phyloP scores from a whole-genome alignment of 2,113 vertebrate genomes.

The Acanthisitta chloris region DNA sequence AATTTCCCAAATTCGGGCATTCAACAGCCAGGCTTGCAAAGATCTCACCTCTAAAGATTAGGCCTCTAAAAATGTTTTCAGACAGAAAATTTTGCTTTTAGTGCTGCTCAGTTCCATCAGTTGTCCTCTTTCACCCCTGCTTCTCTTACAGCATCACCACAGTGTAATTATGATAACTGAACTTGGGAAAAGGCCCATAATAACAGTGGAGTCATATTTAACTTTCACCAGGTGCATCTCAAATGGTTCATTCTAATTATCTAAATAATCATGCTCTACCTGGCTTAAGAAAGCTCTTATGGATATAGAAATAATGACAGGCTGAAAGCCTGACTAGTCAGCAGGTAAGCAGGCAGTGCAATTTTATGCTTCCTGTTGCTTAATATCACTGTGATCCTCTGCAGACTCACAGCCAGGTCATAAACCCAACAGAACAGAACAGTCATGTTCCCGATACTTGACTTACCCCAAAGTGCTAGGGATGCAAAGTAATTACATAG shows the following conservation, averaged over 20 bases:
- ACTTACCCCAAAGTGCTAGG: not conserved
- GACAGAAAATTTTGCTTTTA: not conserved
- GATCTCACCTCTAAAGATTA: not conserved
- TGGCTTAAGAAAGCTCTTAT: not conserved
- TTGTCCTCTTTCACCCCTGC: not conserved
- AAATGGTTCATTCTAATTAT: conserved; percentile 18
- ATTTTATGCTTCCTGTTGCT: not conserved
- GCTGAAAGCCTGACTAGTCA: not conserved
- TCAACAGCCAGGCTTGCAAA: not conserved
- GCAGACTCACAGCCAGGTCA: not conserved
- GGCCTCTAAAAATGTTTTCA: not conserved
- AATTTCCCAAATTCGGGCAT: not conserved
- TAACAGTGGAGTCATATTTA: not conserved
- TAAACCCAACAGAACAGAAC: conserved; percentile 25
- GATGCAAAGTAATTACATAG: not conserved
- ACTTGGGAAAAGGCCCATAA: not conserved
- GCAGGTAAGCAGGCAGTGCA: not conserved
- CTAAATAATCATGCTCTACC: not conserved
- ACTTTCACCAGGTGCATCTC: conserved; percentile 14
- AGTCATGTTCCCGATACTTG: not conserved
- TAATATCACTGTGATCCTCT: not conserved
- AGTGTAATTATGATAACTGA: not conserved
- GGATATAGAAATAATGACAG: not conserved
- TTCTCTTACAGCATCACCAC: not conserved
- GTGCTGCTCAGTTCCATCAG: not conserved